phyloP scores from a whole-genome alignment of 2,113 vertebrate species.

The Sylvia atricapilla region DNA sequence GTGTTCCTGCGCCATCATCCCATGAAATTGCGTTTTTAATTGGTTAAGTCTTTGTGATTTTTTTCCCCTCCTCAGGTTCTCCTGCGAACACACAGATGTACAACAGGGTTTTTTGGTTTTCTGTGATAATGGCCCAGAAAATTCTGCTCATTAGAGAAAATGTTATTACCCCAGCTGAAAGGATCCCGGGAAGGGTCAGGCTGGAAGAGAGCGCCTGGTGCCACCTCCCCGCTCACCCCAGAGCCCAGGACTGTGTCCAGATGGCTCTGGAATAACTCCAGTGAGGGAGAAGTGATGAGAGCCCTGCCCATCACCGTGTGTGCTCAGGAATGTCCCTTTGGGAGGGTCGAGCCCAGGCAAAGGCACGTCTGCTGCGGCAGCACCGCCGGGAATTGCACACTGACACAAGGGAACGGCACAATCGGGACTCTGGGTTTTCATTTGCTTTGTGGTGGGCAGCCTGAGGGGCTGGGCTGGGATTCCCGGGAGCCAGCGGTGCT shows the following conservation, averaged over 20 bases:
- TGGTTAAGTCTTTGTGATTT: neutral
- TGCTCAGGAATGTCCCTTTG: neutral
- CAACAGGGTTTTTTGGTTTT: neutral
- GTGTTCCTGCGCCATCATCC: neutral
- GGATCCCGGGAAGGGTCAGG: neutral
- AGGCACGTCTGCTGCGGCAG: neutral
- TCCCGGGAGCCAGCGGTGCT: neutral
- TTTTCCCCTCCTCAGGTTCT: neutral
- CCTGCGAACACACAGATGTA: neutral
- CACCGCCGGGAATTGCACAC: neutral
- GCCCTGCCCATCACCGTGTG: rapidly evolving
- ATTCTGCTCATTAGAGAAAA: neutral
- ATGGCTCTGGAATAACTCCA: neutral
- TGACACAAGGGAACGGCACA: neutral
- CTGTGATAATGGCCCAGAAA: neutral
- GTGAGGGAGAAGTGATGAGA: neutral
- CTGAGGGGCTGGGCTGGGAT: neutral
- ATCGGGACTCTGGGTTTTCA: neutral
- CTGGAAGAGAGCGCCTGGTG: neutral
- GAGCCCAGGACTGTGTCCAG: neutral
- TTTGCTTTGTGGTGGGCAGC: neutral
- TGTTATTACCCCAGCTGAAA: neutral
- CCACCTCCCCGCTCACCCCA: neutral
- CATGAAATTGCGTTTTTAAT: neutral
- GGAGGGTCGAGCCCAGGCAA: neutral